Evolutionary conservation across 2,888 invertebrate species (phyloP).

Genomic region (Thumatha senex): DNA sequence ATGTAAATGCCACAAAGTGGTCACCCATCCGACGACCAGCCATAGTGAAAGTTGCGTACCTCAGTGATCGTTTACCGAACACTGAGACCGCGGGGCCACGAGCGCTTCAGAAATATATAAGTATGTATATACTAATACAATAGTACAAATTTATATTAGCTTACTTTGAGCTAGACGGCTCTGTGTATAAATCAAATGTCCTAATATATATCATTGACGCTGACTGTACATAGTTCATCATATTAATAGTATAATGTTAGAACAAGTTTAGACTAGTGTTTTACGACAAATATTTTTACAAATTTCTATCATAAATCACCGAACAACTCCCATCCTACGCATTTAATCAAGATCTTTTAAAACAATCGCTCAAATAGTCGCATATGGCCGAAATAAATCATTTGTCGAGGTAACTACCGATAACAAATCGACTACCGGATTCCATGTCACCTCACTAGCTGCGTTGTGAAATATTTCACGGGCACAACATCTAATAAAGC

Average conservation of each 20-base stretch:
- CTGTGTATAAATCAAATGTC: too few relatives aligned
- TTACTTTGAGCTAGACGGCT: too few relatives aligned
- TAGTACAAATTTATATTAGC: too few relatives aligned
- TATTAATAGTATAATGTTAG: background rate
- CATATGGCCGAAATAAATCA: slow-evolving; percentile 45
- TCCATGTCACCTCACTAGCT: slow-evolving; percentile 46
- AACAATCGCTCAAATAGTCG: slow-evolving; percentile 32
- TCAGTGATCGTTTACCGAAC: too few relatives aligned
- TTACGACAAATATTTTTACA: background rate
- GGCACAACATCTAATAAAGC: slow-evolving; percentile 47
- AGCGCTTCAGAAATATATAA: too few relatives aligned
- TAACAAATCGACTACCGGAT: slow-evolving; percentile 51
- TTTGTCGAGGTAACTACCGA: slow-evolving; percentile 35
- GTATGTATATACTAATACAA: too few relatives aligned
- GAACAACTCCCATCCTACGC: slow-evolving; percentile 34
- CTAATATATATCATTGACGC: too few relatives aligned
- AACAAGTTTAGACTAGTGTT: background rate
- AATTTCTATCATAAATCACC: slow-evolving; percentile 14
- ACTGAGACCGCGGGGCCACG: too few relatives aligned
- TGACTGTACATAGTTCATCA: too few relatives aligned
- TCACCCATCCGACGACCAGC: too few relatives aligned
- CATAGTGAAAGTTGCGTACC: too few relatives aligned
- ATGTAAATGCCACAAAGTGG: too few relatives aligned
- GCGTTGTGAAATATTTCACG: slow-evolving; percentile 36
- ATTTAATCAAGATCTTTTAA: slow-evolving; percentile 32